phyloP scores from a whole-genome alignment of 2,113 vertebrate species.

The Etheostoma cragini region DNA sequence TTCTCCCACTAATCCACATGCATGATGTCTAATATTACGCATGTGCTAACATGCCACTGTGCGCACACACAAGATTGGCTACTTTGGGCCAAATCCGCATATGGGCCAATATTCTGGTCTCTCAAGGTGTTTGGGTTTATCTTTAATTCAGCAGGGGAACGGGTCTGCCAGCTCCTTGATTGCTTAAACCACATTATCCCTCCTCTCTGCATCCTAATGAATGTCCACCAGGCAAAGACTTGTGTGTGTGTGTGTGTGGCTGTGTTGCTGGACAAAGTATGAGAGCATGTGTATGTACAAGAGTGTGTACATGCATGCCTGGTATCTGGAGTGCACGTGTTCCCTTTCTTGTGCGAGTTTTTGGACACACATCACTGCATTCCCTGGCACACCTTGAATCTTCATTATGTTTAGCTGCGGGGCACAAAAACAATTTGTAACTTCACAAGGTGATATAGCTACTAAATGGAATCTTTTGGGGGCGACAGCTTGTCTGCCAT shows the following conservation, averaged over 20 bases:
- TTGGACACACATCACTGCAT: conserved; percentile 53
- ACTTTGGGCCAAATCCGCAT: conserved; percentile 59
- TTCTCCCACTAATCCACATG: conserved; percentile 24
- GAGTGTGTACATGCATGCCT: conserved; percentile 19
- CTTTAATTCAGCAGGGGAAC: conserved; percentile 72
- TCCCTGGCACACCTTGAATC: conserved; percentile 66
- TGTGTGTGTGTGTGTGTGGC: conserved; percentile 16
- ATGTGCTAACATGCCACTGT: conserved; percentile 11
- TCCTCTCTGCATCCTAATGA: conserved; percentile 75
- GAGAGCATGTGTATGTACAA: conserved; percentile 1
- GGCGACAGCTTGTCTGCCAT: conserved; percentile 35
- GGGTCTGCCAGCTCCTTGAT: conserved; percentile 72
- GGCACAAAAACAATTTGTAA: conserved; percentile 80
- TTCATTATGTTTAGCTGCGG: conserved; percentile 75
- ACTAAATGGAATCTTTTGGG: conserved; percentile 71
- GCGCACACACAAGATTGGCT: conserved; percentile 23
- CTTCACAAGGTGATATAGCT: conserved; percentile 71
- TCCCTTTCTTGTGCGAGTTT: conserved; percentile 17
- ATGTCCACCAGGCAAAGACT: conserved; percentile 67
- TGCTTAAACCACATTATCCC: conserved; percentile 78
- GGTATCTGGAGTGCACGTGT: conserved; percentile 23
- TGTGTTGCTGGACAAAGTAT: background rate
- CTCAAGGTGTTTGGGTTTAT: conserved; percentile 76
- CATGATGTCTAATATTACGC: conserved; percentile 29
- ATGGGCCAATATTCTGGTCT: conserved; percentile 73